Conservation (phyloP, 2,888 invertebrate species). For the Holacanthella duospinosa region DNA sequence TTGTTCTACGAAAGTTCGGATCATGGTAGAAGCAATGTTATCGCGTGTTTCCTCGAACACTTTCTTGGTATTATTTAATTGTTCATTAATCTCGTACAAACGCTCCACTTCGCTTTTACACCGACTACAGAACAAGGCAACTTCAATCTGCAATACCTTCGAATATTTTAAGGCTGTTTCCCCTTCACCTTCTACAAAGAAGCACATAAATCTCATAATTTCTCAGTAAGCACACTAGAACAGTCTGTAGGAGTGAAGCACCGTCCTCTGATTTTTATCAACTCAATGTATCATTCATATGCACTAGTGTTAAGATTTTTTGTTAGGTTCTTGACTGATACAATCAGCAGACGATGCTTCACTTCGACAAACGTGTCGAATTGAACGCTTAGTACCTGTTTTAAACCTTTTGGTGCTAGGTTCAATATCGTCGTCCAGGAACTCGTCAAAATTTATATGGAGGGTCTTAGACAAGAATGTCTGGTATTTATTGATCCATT, state of each 20-base stretch:
- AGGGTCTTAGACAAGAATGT: neutral
- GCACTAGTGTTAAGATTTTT: no score
- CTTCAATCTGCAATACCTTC: neutral
- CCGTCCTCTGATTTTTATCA: no score
- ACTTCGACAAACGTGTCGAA: neutral
- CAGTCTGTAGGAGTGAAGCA: no score
- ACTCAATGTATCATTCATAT: no score
- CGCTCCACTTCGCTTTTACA: constrained; percentile 14
- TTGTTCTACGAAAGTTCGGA: constrained; percentile 13
- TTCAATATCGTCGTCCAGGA: neutral
- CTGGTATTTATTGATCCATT: neutral
- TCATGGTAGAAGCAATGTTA: constrained; percentile 15
- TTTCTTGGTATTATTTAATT: constrained; percentile 9
- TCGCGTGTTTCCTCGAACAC: constrained; percentile 18
- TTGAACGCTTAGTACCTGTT: neutral
- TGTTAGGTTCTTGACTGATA: no score
- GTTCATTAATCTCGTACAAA: constrained; percentile 12
- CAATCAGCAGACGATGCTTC: neutral
- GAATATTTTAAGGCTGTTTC: neutral
- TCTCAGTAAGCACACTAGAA: neutral
- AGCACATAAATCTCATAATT: neutral
- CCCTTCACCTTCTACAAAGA: neutral
- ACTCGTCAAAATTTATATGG: neutral
- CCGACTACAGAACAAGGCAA: constrained; percentile 13
- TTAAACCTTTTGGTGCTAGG: neutral